phyloP scores from a whole-genome alignment of 2,113 vertebrate genomes.

The Clupea harengus region DNA sequence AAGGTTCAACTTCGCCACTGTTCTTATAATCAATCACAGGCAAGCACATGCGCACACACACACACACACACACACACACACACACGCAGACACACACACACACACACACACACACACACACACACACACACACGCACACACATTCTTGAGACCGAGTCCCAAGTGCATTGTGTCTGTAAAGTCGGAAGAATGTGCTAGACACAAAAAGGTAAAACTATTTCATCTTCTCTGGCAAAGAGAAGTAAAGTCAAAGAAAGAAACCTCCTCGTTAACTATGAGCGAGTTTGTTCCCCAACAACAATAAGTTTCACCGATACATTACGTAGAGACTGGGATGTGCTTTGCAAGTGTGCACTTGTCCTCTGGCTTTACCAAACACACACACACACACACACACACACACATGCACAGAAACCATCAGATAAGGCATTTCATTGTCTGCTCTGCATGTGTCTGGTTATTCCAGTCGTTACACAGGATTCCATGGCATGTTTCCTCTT shows the following conservation, averaged over 20 bases:
- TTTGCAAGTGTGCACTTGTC: background rate
- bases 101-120: background rate
- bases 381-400: constrained; percentile 14
- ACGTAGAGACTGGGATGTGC: background rate
- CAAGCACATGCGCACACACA: constrained; percentile 15
- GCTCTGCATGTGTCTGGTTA: background rate
- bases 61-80: constrained; percentile 9
- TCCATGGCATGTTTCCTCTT: constrained; percentile 2
- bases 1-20: constrained; percentile 63
- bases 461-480: background rate
- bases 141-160: background rate
- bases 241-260: background rate
- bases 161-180: background rate
- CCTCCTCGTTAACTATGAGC: background rate
- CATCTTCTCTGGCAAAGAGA: background rate
- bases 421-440: background rate
- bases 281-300: background rate
- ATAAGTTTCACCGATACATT: background rate
- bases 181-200: background rate
- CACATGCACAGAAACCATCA: constrained; percentile 4
- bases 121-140: constrained; percentile 19
- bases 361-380: background rate
- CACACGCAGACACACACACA: background rate
- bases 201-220: constrained; percentile 3
- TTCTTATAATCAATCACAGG: constrained; percentile 40